These are phyloP conservation scores for Columba janthina DNA, from an alignment of 2,113 vertebrate species.

Conservation along the genomic window DNA sequence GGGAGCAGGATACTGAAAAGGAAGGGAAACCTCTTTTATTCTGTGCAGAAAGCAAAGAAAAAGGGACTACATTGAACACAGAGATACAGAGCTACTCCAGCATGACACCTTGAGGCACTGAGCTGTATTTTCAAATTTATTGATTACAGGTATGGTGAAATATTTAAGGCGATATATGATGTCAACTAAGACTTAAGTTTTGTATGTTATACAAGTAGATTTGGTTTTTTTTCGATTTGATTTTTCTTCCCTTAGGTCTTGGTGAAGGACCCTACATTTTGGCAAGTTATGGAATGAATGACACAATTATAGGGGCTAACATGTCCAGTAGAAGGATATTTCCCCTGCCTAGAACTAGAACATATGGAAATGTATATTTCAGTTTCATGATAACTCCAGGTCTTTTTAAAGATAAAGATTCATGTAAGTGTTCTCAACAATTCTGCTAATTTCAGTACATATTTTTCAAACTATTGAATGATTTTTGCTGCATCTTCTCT, in stretches of 20 bases:
- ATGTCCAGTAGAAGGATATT: conserved; percentile 86
- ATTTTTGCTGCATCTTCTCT: background rate
- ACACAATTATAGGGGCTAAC: conserved; percentile 89
- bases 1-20: background rate
- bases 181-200: background rate
- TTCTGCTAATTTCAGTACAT: background rate
- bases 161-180: background rate
- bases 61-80: background rate
- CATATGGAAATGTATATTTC: conserved; percentile 80
- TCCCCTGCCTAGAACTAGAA: conserved; percentile 80
- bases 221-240: background rate
- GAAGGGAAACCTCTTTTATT: background rate
- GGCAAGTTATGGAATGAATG: conserved; percentile 83
- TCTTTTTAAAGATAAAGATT: conserved; percentile 88
- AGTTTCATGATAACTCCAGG: conserved; percentile 95
- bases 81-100: background rate
- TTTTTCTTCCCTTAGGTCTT: conserved; percentile 78
- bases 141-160: background rate
- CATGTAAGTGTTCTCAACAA: conserved; percentile 82
- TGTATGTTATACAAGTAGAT: background rate
- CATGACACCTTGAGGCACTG: background rate
- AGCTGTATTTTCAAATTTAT: background rate
- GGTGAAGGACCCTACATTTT: conserved; percentile 93
- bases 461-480: background rate
- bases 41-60: background rate